These are phyloP conservation scores for Cyclophora albipunctata DNA, from an alignment of 2,888 invertebrate species.

Conservation along the genomic window DNA sequence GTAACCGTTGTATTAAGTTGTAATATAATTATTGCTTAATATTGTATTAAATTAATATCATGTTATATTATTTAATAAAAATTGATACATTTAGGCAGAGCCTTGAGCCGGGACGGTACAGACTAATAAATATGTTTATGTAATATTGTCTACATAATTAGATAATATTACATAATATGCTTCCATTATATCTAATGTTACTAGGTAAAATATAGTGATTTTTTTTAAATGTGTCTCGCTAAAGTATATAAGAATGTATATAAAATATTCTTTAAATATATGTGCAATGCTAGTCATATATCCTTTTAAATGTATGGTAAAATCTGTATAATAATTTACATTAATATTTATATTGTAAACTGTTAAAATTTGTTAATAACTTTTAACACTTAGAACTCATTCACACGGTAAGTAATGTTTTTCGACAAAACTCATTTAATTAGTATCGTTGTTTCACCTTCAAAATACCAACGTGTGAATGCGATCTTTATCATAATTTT, in stretches of 20 bases:
- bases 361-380: no score
- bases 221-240: neutral
- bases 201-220: neutral
- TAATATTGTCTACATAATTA: neutral
- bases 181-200: no score
- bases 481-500: no score
- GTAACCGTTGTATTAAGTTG: constrained; percentile 26
- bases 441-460: no score
- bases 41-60: constrained; percentile 8
- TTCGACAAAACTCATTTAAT: no score
- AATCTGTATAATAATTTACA: no score
- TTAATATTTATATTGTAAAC: no score
- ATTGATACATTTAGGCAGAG: constrained; percentile 34
- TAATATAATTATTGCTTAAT: constrained; percentile 20
- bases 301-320: neutral
- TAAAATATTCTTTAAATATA: neutral
- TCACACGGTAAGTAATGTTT: no score
- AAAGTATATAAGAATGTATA: neutral
- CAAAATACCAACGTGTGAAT: no score
- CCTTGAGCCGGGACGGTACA: constrained; percentile 58
- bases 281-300: neutral
- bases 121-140: constrained; percentile 11
- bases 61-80: constrained; percentile 5
- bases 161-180: neutral
- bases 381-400: no score